These are phyloP conservation scores for Pectinophora gossypiella DNA, from an alignment of 1,140 invertebrate genomes.

Conservation along the genomic window DNA sequence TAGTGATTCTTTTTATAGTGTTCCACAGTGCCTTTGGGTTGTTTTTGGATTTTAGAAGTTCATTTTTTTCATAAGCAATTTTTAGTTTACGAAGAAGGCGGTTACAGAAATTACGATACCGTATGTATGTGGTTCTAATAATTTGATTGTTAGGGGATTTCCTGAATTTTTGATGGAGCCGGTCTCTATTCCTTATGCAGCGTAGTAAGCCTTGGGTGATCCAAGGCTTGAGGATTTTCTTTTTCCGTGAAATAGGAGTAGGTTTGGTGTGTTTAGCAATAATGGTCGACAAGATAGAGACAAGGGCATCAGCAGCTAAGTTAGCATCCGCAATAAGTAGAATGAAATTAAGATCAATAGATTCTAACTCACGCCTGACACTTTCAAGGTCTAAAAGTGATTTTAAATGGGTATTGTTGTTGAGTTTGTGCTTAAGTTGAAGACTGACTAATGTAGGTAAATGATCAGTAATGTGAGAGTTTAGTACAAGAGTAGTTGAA, in stretches of 20 bases:
- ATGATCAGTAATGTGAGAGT: too few relatives aligned
- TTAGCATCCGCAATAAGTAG: neutral
- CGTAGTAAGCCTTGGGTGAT: constrained; percentile 2
- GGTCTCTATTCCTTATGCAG: too few relatives aligned
- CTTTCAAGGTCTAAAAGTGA: neutral
- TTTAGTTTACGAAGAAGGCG: neutral
- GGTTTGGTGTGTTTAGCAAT: neutral
- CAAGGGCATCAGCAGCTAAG: neutral
- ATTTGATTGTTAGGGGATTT: neutral
- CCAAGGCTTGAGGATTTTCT: constrained; percentile 7
- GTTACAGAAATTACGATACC: too few relatives aligned
- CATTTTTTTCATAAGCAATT: neutral
- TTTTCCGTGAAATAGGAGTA: neutral
- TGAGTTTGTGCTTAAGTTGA: neutral
- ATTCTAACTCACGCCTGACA: neutral
- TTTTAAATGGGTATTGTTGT: neutral
- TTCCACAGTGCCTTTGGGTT: neutral
- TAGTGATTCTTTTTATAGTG: neutral
- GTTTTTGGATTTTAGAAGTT: neutral
- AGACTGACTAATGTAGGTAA: neutral
- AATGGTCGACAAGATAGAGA: neutral
- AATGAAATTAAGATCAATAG: neutral
- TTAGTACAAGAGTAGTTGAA: neutral
- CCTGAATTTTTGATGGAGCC: neutral
- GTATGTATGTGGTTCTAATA: constrained; percentile 2